Evolutionary conservation across 64 coral and sea anemone species (phyloP), one percentile per base, ranked within the genome.

Genomic region (Pachyseris speciosa): DNA sequence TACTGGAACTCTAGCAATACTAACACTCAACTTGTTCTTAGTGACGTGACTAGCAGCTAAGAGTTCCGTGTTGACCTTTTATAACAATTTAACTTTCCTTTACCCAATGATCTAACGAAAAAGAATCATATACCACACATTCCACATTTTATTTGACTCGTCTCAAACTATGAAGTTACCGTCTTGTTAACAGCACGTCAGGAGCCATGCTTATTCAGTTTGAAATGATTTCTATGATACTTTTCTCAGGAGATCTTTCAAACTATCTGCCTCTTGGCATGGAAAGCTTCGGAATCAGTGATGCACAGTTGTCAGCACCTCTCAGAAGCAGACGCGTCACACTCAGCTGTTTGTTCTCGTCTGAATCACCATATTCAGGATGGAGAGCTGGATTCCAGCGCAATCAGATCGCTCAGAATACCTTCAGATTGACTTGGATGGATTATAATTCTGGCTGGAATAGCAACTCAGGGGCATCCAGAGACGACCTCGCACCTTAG

Each of bases 401-500:
- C 15, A 30, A 28, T 77, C 44, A 17, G 10, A 77, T 34, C 26
- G 3, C 5, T 51, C 47, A 77, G 26, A 77, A 26, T 77, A 52
- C 15, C 74, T 77, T 51, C 47, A 77, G 74, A 77, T 77, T 34
- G 74, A 77, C 28, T 22, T 51, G 15, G 28, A 29, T 77, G 44
- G 44, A 16, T 52, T 19, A 51, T 45, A 17, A 50, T 77, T 12
- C 45, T 77, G 4, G 53, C 74, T 32, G 74, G 74, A 25, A 77
- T 77, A 52, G 47, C 47, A 33, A 52, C 47, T 52, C 74, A 77
- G 16, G 74, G 74, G 0, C 74, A 77, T 45, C 74, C 74, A 0
- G 11, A 17, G 7, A 15, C 30, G 27, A 27, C 43, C 0, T 52
- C 74, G 47, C 15, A 15, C 26, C 1, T 31, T 51, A 1, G 9